Conservation (phyloP, 2,113 vertebrate genomes). For the Marmota flaviventris region DNA sequence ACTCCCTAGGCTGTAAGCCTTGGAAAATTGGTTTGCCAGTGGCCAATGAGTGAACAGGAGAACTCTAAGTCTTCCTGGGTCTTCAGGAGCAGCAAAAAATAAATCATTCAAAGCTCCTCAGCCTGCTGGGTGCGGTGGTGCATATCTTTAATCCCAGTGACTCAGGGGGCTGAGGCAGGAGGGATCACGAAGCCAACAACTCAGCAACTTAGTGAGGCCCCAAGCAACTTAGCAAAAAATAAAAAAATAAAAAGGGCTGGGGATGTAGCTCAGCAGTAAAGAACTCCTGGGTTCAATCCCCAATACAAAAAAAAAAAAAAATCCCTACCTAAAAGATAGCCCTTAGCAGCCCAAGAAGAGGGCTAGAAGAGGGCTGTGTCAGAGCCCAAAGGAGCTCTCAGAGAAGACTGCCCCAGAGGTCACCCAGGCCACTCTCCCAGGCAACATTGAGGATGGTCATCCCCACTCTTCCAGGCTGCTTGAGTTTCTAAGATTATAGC, state of each 20-base stretch:
- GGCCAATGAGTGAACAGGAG: neutral
- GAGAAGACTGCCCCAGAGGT: neutral
- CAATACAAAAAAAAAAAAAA: neutral
- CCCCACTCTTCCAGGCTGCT: neutral
- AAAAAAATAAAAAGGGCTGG: too few relatives aligned
- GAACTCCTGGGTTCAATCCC: too few relatives aligned
- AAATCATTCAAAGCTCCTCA: neutral
- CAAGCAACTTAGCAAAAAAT: too few relatives aligned
- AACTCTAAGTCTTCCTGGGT: neutral
- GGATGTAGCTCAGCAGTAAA: too few relatives aligned
- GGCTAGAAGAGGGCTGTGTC: neutral
- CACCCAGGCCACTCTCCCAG: neutral
- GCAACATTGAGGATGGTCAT: neutral
- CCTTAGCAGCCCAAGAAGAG: neutral
- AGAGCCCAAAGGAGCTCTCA: neutral
- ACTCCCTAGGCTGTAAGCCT: neutral
- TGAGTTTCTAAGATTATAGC: neutral
- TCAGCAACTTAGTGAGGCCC: too few relatives aligned
- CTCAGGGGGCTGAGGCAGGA: too few relatives aligned
- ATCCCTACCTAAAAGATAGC: neutral
- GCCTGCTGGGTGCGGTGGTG: too few relatives aligned
- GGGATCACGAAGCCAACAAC: too few relatives aligned
- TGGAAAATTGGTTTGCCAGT: slow-evolving; percentile 17
- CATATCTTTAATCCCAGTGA: too few relatives aligned
- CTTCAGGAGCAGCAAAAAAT: neutral